A percentile compares a stretch with the other conserved stretches of the same genome.
phyloP scores from a whole-genome alignment of 2,888 invertebrate genomes.

The Malachius bipustulatus region DNA sequence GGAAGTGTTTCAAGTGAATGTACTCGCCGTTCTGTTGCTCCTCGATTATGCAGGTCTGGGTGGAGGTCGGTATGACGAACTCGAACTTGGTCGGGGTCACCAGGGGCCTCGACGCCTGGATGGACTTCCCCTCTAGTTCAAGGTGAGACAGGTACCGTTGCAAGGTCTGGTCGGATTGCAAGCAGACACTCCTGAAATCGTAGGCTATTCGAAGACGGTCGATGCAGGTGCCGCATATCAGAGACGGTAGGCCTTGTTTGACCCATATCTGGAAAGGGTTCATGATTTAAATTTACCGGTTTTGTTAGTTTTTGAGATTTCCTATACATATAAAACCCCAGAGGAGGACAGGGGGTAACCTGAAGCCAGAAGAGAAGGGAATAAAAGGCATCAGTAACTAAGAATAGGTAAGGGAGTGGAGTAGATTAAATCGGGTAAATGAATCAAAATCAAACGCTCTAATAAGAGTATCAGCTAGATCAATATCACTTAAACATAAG shows the following conservation, averaged over 20 bases:
- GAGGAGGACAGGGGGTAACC: too few species aligned
- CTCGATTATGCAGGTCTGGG: conserved; percentile 23
- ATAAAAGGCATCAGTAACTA: too few species aligned
- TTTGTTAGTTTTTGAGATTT: too few species aligned
- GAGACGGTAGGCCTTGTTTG: conserved; percentile 29
- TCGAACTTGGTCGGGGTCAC: conserved; percentile 28
- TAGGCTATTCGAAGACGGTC: conserved; percentile 31
- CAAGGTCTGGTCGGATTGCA: conserved; percentile 30
- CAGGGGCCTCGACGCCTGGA: conserved; percentile 18
- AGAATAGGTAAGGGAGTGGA: too few species aligned
- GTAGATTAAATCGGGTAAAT: too few species aligned
- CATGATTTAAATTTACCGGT: too few species aligned
- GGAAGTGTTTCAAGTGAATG: conserved; percentile 32
- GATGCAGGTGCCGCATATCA: conserved; percentile 32
- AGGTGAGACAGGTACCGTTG: conserved; percentile 26
- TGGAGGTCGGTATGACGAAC: conserved; percentile 21
- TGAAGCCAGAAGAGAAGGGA: too few species aligned
- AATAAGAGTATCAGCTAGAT: background rate
- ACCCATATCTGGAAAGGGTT: conserved; percentile 29
- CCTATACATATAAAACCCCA: too few species aligned
- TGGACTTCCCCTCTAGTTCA: conserved; percentile 21
- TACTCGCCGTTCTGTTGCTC: conserved; percentile 30
- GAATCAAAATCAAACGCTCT: too few species aligned
- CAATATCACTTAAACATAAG: background rate
- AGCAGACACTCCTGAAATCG: conserved; percentile 30